A percentile compares a stretch with the other conserved stretches of the same genome.
Conservation (phyloP, 2,113 vertebrate species). For the Phasianus colchicus region DNA sequence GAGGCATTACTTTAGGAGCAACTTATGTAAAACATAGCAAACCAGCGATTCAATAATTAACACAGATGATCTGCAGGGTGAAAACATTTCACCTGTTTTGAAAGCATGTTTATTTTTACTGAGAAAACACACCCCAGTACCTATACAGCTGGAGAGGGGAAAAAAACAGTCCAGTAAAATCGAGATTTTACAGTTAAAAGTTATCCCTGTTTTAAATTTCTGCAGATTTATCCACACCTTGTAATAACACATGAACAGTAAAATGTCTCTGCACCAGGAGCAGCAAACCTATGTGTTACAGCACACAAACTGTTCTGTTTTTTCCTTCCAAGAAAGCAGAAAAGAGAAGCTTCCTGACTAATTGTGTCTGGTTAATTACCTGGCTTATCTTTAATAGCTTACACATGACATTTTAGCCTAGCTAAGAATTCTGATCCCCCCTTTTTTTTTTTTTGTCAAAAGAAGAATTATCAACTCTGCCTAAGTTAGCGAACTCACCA, state of each 20-base stretch:
- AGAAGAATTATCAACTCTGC: not conserved
- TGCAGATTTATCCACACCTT: not conserved
- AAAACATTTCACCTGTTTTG: not conserved
- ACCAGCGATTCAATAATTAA: not conserved
- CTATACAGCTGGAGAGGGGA: not conserved
- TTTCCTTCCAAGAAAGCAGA: not conserved
- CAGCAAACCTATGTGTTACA: not conserved
- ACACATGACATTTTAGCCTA: not conserved
- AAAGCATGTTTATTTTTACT: not conserved
- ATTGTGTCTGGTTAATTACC: not conserved
- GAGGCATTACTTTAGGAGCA: too few relatives aligned
- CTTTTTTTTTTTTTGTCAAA: not conserved
- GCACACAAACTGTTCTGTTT: not conserved
- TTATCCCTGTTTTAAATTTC: not conserved
- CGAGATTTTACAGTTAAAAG: not conserved
- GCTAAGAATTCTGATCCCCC: not conserved
- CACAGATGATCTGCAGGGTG: not conserved
- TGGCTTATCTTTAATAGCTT: not conserved
- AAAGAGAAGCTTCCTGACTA: not conserved
- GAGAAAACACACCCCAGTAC: not conserved
- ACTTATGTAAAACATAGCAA: not conserved
- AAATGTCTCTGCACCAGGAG: not conserved
- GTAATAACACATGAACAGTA: not conserved
- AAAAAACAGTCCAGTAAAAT: not conserved
- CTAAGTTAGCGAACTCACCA: slow-evolving; percentile 37